These are phyloP conservation scores for Thripadectes ignobilis DNA, from an alignment of 2,797 vertebrate species.

Conservation along the genomic window DNA sequence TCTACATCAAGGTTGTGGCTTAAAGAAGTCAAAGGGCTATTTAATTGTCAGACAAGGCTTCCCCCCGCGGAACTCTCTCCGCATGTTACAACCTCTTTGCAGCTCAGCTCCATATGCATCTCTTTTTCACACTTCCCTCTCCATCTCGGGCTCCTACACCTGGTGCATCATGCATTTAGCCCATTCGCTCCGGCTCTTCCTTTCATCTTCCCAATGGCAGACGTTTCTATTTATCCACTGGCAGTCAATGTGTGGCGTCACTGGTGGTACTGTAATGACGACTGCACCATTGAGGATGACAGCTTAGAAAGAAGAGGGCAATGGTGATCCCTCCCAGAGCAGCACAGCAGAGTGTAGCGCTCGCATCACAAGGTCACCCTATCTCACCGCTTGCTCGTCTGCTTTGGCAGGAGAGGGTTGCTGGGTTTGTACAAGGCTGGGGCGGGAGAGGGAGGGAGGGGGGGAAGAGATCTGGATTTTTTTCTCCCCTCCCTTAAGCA, in stretches of 20 bases:
- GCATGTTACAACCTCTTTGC: constrained; percentile 62
- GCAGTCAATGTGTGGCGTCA: constrained; percentile 96
- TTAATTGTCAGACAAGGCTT: constrained; percentile 62
- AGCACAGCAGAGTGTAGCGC: constrained; percentile 86
- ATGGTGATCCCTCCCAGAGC: constrained; percentile 98
- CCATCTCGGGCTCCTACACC: constrained; percentile 75
- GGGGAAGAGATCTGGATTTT: constrained; percentile 48
- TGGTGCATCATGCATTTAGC: constrained; percentile 78
- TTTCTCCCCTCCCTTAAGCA: constrained; percentile 53
- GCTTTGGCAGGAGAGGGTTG: constrained; percentile 50
- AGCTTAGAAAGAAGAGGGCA: constrained; percentile 93
- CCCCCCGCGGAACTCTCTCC: constrained; percentile 63
- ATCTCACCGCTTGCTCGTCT: constrained; percentile 69
- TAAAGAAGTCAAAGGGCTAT: constrained; percentile 67
- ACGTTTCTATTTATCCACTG: constrained; percentile 90
- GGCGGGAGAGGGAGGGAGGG: constrained; percentile 36
- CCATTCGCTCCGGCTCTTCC: constrained; percentile 79
- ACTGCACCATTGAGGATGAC: constrained; percentile 95
- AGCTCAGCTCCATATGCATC: constrained; percentile 65
- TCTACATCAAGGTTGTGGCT: constrained; percentile 66
- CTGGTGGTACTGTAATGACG: constrained; percentile 92
- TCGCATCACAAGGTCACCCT: constrained; percentile 91
- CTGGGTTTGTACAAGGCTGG: constrained; percentile 40
- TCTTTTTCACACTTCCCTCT: constrained; percentile 80
- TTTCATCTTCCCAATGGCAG: constrained; percentile 81